These are phyloP conservation scores for Heterotis niloticus DNA, from an alignment of 2,113 vertebrate genomes.

Conservation along the genomic window DNA sequence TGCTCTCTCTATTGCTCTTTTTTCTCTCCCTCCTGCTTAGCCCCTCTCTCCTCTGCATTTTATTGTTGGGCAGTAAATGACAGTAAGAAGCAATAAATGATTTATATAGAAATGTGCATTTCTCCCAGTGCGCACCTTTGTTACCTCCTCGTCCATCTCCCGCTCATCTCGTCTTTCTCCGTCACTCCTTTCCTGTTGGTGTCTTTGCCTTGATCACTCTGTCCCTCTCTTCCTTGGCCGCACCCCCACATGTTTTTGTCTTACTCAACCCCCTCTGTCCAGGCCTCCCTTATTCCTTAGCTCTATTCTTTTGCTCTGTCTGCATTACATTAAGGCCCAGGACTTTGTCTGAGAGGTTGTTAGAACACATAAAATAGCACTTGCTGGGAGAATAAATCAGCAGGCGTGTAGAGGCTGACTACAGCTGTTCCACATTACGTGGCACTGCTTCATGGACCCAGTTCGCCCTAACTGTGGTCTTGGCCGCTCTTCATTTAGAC, in stretches of 20 bases:
- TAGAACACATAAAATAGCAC: constrained; percentile 11
- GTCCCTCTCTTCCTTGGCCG: not conserved
- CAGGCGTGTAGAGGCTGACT: not conserved
- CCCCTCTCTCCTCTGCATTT: not conserved
- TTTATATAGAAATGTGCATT: too few relatives aligned
- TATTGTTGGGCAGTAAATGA: too few relatives aligned
- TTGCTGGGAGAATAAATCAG: constrained; percentile 12
- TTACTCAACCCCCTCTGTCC: not conserved
- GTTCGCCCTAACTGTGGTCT: too few relatives aligned
- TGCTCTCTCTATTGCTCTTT: not conserved
- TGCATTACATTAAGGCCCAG: constrained; percentile 13
- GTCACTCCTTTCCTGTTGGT: not conserved
- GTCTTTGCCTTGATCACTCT: not conserved
- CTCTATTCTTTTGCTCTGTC: not conserved
- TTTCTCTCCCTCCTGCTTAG: not conserved
- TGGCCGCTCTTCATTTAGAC: not conserved
- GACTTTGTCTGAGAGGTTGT: not conserved
- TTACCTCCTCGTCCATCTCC: not conserved
- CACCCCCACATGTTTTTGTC: constrained; percentile 2
- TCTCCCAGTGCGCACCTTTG: too few relatives aligned
- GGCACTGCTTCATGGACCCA: not conserved
- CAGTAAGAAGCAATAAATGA: too few relatives aligned
- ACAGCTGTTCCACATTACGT: constrained; percentile 7
- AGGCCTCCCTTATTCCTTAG: not conserved
- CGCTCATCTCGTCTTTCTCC: not conserved